Evolutionary conservation across 2,797 vertebrate species (phyloP), one percentile per base, ranked within the genome.

Genomic region (Sarcophilus harrisii): DNA sequence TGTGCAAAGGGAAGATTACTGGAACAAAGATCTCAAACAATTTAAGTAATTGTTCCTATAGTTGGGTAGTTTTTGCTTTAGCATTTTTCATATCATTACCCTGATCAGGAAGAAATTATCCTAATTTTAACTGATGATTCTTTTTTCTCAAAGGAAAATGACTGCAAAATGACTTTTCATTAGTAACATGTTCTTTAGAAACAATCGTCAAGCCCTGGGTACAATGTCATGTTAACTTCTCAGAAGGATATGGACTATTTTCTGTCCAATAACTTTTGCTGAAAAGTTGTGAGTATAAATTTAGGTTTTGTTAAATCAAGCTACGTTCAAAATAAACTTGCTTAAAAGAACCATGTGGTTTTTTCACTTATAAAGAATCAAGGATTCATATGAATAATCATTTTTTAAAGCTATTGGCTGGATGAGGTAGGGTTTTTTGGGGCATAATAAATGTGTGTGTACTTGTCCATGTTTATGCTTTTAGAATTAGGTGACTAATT

Each of bases 71-170:
- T 95, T 93, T 96, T 38, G 49, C n/a, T 91, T 87, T 58, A 54
- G 58, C 21, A 96, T 96, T 95, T 97, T 95, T 92, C 16, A 96
- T 97, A 93, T 95, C 57, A 90, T 93, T 93, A 95, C 94, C n/a
- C 60, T 90, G 32, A 90, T 95, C 21, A 91, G 81, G 45, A 30
- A 59, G 95, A 95, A 94, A 73, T 27, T 27, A 45, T 60, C 29
- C 59, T 92, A 93, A 95, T 97, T 95, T 96, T 92, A 95, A 62
- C 30, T 52, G 58, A 21, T 90, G 8, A 12, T 57, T 57, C 73
- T 94, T 93, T 95, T 94, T 94, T 95, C 60, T 62, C 57, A 45
- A 92, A 95, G 59, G 3, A 13, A 60, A 16, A 55, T 5, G 11
- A 95, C 45, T 89, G 58, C 52, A 93, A 57, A 95, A 58, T 60